A percentile compares a stretch with the other conserved stretches of the same genome.
Evolutionary conservation across 1,140 invertebrate genomes (phyloP).

Genomic region (Drosophila bocki): DNA sequence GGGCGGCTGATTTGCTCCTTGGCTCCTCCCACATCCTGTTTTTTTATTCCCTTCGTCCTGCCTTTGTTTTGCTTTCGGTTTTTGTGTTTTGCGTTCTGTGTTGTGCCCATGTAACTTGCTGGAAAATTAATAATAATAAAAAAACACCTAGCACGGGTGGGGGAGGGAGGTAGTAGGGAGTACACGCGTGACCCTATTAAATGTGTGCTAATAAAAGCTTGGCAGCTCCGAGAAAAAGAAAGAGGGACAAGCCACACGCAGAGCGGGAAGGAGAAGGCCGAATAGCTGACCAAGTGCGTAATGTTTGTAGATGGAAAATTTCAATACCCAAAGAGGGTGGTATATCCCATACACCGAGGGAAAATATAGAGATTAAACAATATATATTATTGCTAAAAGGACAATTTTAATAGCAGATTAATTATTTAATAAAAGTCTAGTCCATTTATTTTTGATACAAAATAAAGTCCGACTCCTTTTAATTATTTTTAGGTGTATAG

Average conservation of each 20-base stretch:
- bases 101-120: constrained; percentile 77
- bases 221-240: constrained; percentile 39
- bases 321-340: constrained; percentile 14
- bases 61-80: constrained; percentile 59
- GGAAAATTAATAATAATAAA: constrained; percentile 84
- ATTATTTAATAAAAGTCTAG: background rate
- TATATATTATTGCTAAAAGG: background rate
- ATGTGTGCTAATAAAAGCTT: constrained; percentile 83
- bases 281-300: constrained; percentile 60
- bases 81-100: constrained; percentile 52
- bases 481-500: background rate
- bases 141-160: constrained; percentile 59
- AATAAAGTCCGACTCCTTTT: fast-evolving
- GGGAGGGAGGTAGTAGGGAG: constrained; percentile 4
- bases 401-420: too few species aligned
- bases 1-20: constrained; percentile 43
- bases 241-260: constrained; percentile 9
- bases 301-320: constrained; percentile 51
- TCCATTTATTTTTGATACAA: too few species aligned
- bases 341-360: background rate
- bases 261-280: background rate
- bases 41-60: constrained; percentile 49
- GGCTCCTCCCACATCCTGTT: constrained; percentile 38
- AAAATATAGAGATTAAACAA: background rate
- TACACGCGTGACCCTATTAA: constrained; percentile 83